Conservation (phyloP, 2,888 invertebrate species). For the Synergus umbraculus region DNA sequence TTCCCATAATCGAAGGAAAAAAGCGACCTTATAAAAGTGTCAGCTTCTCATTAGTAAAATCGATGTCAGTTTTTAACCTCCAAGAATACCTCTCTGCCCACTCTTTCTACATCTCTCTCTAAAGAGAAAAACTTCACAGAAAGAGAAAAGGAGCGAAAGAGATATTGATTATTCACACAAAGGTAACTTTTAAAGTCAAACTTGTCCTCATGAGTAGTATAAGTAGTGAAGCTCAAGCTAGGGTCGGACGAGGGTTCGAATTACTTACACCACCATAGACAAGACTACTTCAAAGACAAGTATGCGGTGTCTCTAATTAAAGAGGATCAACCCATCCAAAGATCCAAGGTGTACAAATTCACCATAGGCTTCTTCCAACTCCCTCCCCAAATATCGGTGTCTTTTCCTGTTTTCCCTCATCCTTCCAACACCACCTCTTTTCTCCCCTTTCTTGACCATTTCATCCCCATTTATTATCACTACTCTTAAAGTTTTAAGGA, state of each 20-base stretch:
- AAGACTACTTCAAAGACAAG: conserved; percentile 72
- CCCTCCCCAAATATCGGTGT: conserved; percentile 16
- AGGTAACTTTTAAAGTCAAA: conserved; percentile 56
- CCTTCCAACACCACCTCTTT: neutral
- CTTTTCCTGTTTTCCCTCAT: conserved; percentile 7
- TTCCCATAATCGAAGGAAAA: neutral
- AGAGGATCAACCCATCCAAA: conserved; percentile 64
- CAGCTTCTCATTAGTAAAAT: conserved; percentile 41
- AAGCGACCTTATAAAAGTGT: neutral
- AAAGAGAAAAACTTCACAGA: neutral
- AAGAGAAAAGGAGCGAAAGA: conserved; percentile 42
- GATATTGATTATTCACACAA: conserved; percentile 46
- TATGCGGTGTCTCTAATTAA: conserved; percentile 68
- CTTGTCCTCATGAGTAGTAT: conserved; percentile 51
- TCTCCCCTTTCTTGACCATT: neutral
- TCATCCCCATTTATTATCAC: neutral
- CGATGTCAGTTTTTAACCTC: conserved; percentile 34
- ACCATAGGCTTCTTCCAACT: conserved; percentile 43
- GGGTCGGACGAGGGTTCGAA: conserved; percentile 65
- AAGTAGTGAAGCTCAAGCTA: conserved; percentile 56
- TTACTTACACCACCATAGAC: conserved; percentile 69
- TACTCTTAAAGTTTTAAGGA: neutral
- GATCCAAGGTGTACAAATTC: conserved; percentile 48
- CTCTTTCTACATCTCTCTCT: neutral
- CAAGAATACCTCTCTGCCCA: neutral